Conservation (phyloP, 2,113 vertebrate species). For the Blennius ocellaris region DNA sequence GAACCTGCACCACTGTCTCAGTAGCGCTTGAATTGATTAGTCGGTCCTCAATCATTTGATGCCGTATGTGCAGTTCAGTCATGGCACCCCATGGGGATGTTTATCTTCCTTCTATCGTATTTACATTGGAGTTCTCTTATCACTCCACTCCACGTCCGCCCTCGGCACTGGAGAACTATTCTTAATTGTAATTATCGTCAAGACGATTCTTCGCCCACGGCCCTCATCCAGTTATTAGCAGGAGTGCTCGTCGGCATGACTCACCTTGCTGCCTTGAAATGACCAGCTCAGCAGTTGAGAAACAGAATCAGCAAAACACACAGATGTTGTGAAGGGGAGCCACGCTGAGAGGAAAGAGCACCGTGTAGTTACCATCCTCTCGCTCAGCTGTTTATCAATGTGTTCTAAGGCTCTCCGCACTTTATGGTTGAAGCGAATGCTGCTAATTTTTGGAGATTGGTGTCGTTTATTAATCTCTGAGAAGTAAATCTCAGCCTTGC, state of each 20-base stretch:
- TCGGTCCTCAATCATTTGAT: too few relatives aligned
- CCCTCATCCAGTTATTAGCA: conserved; percentile 9
- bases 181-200: conserved; percentile 12
- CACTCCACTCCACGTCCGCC: not conserved
- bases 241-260: conserved; percentile 2
- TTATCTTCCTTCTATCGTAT: not conserved
- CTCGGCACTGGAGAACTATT: not conserved
- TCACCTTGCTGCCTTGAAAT: conserved; percentile 10
- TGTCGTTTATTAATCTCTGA: not conserved
- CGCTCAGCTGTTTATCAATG: not conserved
- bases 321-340: too few relatives aligned
- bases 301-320: conserved; percentile 9
- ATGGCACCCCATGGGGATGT: not conserved
- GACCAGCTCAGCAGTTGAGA: conserved; percentile 16
- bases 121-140: conserved; percentile 1
- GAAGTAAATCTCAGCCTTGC: not conserved
- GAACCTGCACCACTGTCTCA: too few relatives aligned
- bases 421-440: not conserved
- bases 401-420: not conserved
- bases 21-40: too few relatives aligned
- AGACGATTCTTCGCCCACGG: not conserved
- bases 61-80: not conserved
- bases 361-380: too few relatives aligned
- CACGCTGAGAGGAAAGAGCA: too few relatives aligned
- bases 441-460: not conserved